Evolutionary conservation across 2,888 invertebrate genomes (phyloP).

Genomic region (Harpalus rufipes): DNA sequence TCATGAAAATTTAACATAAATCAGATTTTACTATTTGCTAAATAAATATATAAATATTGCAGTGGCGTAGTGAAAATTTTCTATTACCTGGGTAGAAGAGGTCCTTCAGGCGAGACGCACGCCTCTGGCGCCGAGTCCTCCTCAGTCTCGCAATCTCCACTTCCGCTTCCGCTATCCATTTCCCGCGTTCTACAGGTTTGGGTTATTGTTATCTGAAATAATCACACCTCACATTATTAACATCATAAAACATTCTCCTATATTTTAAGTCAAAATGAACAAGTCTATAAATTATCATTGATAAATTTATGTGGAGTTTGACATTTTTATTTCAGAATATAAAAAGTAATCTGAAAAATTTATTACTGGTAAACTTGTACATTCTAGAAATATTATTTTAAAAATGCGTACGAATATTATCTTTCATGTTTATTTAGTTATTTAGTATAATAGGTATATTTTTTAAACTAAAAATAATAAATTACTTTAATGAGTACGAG

Average conservation of each 20-base stretch:
- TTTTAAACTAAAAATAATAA: too few species aligned
- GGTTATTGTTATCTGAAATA: conserved; percentile 19
- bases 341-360: too few species aligned
- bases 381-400: too few species aligned
- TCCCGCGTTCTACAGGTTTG: conserved; percentile 35
- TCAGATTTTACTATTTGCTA: too few species aligned
- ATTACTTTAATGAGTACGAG: too few species aligned
- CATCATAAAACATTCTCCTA: not conserved
- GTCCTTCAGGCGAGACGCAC: conserved; percentile 75
- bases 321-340: not conserved
- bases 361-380: too few species aligned
- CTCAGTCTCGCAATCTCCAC: conserved; percentile 75
- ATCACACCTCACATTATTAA: not conserved
- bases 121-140: conserved; percentile 76
- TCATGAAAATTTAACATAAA: too few species aligned
- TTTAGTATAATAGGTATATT: too few species aligned
- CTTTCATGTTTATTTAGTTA: too few species aligned
- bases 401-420: too few species aligned
- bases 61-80: conserved; percentile 46
- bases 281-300: not conserved
- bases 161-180: conserved; percentile 73
- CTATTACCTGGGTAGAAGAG: conserved; percentile 74
- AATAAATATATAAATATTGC: not conserved
- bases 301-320: not conserved
- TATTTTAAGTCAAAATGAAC: not conserved